Evolutionary conservation across 2,797 vertebrate genomes (phyloP), one percentile per base, ranked within the genome.

Genomic region (Xenops minutus): DNA sequence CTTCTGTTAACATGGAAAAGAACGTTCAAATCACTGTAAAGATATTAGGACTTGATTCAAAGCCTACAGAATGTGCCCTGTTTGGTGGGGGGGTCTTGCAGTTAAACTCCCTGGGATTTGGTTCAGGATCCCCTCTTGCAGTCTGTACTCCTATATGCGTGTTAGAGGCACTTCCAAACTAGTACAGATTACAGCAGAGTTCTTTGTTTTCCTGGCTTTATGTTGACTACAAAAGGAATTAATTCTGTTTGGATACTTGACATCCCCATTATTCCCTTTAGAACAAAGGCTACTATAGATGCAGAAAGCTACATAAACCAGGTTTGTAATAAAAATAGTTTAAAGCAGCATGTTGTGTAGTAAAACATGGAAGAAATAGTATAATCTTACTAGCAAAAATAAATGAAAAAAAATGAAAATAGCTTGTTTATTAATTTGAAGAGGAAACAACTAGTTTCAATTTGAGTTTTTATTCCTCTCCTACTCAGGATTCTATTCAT

Each of bases 151-250:
- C 94, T 86, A 67, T 61, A 14, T 78, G 62, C 19, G 12, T 88
- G 93, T 85, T 83, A 85, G 68, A 77, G 80, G 39, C 68, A 66
- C 78, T 93, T 95, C 69, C 59, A 90, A 83, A 85, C 80, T 91
- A 90, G 54, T 83, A 52, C 36, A 93, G 75, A 54, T 55, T 81
- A 66, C 27, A 81, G 58, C 67, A 62, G 75, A 82, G 95, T 95
- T 93, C 93, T 93, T 97, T 56, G 12, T 80, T 91, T 88, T 88
- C 34, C 62, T 46, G 67, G 88, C 61, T 85, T 87, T 76, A 66
- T 87, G 54, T 46, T 18, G 26, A 76, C 91, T 96, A 92, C 39
- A 86, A 92, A 97, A 96, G 78, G 76, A 96, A 96, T 93, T 86
- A 43, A 83, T 89, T 85, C 64, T 81, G 52, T 95, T 79, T 92